phyloP scores from a whole-genome alignment of 2,113 vertebrate species.

The Calidris pygmaea region DNA sequence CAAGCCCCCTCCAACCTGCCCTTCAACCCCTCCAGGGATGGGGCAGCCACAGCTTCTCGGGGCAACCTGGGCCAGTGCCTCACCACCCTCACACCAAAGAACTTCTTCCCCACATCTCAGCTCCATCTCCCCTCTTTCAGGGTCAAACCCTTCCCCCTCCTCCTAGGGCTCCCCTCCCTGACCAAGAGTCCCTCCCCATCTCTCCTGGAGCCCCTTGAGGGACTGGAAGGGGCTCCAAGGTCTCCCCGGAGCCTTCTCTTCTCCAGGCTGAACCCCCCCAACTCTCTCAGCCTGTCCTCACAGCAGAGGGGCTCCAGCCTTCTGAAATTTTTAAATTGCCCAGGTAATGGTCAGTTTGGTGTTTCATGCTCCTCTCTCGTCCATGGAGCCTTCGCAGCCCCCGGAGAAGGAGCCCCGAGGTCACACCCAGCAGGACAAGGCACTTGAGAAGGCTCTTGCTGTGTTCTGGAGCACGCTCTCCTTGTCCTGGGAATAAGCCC shows the following conservation, averaged over 20 bases:
- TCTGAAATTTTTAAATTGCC: background rate
- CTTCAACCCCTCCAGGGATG: too few species aligned
- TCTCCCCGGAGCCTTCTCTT: background rate
- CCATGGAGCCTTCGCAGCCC: background rate
- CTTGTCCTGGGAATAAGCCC: background rate
- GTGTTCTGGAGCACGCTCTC: background rate
- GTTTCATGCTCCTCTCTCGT: background rate
- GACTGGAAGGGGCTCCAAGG: background rate
- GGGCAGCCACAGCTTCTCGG: too few species aligned
- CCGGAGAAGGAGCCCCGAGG: rapidly evolving
- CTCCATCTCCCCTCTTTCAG: too few species aligned
- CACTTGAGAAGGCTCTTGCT: background rate
- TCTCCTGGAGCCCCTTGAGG: background rate
- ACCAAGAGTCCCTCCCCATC: background rate
- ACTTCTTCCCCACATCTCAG: too few species aligned
- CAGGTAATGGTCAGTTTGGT: rapidly evolving
- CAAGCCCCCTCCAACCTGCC: too few species aligned
- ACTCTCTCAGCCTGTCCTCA: background rate
- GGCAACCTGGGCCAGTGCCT: too few species aligned
- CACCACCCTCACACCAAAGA: too few species aligned
- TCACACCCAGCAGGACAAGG: rapidly evolving
- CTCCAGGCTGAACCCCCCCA: background rate
- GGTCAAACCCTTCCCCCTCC: background rate
- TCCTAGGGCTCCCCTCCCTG: background rate
- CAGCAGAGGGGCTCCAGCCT: background rate